Base-by-base conservation (phyloP, 2,888 invertebrate genomes). In the Scaptomyza tumidula region DNA sequence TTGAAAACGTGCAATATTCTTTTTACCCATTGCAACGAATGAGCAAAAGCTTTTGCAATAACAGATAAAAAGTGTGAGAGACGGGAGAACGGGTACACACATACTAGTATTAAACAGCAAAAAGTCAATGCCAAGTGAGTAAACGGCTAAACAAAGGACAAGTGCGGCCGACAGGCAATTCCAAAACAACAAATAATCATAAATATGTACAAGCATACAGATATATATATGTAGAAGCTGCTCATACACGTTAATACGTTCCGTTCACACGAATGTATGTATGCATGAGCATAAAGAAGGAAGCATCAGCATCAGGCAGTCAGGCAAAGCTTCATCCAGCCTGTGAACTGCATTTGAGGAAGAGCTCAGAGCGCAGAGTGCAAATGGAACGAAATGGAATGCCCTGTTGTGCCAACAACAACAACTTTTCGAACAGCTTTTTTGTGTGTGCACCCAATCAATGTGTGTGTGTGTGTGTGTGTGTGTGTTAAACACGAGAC, bases 381-480 rank as follows among this genome's bases (percentile, higher is more conserved):
- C 58, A 77, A 70, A 70, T 60, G 75, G 56, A 75, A 58, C 63
- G 61, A 66, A 62, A 74, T 74, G 81, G 68, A 79, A 76, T 83
- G 71, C 67, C 69, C 66, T 72, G 43, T 55, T 61, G 50, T 54
- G 74, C 48, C 68, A 74, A 57, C 54, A 66, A 33, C 57, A 56
- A 43, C 65, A 78, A 80, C 85, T 76, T 76, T 75, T 71, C 71
- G 74, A 86, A 73, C 80, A 85, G 85, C 84, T 88, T 88, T 31
- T 29, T 48, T 19, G n/a, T 33, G n/a, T 33, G 60, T 78, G 60
- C 79, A 58, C 60, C 57, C 44, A 74, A 58, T n/a, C n/a, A n/a
- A n/a, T n/a, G n/a, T n/a, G n/a, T n/a, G n/a, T n/a, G n/a, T n/a
- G n/a, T n/a, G n/a, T n/a, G n/a, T n/a, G n/a, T 44, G 56, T 64